Conservation (phyloP, 2,888 invertebrate genomes). For the Drosophila sordidula region DNA sequence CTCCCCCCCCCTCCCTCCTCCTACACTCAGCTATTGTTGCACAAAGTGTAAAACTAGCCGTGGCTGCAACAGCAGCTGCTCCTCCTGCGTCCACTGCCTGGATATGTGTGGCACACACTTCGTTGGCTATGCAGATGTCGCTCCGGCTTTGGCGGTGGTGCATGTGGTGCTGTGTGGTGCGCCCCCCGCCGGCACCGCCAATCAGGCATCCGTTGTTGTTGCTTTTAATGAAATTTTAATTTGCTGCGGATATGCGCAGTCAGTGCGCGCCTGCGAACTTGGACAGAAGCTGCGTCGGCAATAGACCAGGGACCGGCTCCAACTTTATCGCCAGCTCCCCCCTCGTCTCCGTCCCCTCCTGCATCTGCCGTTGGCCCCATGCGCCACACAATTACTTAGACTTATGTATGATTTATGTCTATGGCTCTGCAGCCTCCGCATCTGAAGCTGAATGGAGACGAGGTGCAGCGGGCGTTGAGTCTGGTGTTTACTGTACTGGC, state of each 20-base stretch:
- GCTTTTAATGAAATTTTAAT: constrained; percentile 81
- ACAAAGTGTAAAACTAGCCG: constrained; percentile 63
- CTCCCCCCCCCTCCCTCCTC: too few species aligned
- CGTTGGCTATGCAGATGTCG: constrained; percentile 42
- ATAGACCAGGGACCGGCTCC: constrained; percentile 6
- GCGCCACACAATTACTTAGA: constrained; percentile 75
- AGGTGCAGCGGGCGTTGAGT: constrained; percentile 1
- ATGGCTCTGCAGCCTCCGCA: constrained; percentile 22
- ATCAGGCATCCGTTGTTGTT: constrained; percentile 55
- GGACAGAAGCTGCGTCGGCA: constrained; percentile 45
- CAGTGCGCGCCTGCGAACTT: constrained; percentile 71
- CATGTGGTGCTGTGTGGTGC: constrained; percentile 15
- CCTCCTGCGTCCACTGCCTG: constrained; percentile 33
- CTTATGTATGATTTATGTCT: constrained; percentile 62
- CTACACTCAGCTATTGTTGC: constrained; percentile 39
- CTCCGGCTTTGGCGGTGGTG: constrained; percentile 4
- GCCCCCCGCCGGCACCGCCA: constrained; percentile 14
- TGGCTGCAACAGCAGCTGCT: constrained; percentile 32
- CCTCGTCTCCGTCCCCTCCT: background rate
- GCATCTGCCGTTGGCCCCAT: constrained; percentile 10
- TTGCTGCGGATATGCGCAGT: constrained; percentile 82
- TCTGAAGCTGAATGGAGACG: background rate
- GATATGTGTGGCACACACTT: constrained; percentile 28
- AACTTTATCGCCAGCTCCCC: background rate
- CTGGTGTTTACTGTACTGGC: constrained; percentile 24